Base-by-base conservation (phyloP, 1,140 invertebrate genomes). In the Scaptomyza pallida region DNA sequence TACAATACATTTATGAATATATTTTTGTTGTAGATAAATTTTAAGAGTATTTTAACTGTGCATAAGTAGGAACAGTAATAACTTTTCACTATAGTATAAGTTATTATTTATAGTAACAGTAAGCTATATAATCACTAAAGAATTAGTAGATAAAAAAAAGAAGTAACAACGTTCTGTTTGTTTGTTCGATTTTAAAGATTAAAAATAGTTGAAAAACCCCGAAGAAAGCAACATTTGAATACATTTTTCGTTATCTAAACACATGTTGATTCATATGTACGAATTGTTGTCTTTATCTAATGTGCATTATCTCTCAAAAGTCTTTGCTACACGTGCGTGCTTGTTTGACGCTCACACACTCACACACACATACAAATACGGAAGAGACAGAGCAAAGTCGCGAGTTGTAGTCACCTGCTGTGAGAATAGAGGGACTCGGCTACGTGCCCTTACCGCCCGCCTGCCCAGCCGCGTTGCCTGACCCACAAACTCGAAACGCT, bases 361-460 rank as follows among this genome's bases (percentile, higher is more conserved):
- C n/a, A 26, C 33, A 45, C 55, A 26, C 16, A 6, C 15, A 50
- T 2, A 44, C 6, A 44, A 10, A 51, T 6, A 30, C 21, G 15
- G 13, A 30, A 23, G 45, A 26, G 12, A n/a, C 19, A 47, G 45
- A 47, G 19, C 9, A 12, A 21, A 37, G 23, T 43, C 5, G 17
- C 19, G 19, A 5, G 33, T 33, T 35, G 8, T 54, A 21, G 37
- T 33, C 62, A 61, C 67, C 67, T 70, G 50, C 63, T 67, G 63
- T 12, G 62, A 57, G 4, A 37, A 37, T 2, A 37, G n/a, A 44
- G 26, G 44, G 6, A 52, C 48, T 21, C 9, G 48, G 50, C 3
- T 70, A 63, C 67, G 59, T 70, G 67, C 48, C 16, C 41, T 55
- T 63, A 40, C 48, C 56, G 60, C 57, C 41, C n/a, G 44, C 21